These are phyloP conservation scores for Leptoteleia sp. DNA, from an alignment of 1,140 invertebrate genomes.

Conservation along the genomic window DNA sequence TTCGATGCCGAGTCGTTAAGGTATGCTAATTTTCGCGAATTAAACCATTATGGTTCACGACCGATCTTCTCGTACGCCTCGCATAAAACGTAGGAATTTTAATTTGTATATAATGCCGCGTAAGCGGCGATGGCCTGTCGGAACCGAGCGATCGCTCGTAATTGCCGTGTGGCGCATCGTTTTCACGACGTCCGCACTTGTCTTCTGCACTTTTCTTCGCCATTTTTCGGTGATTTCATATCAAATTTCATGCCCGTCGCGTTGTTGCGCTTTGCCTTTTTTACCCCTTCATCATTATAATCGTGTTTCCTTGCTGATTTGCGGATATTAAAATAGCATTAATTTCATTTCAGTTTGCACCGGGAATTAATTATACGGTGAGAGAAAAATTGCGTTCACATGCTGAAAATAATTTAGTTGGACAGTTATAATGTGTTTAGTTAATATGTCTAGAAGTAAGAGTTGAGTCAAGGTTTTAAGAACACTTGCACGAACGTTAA, in stretches of 20 bases:
- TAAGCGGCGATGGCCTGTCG: slow-evolving; percentile 55
- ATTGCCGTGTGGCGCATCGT: slow-evolving; percentile 52
- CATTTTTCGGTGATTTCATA: slow-evolving; percentile 46
- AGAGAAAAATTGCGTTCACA: too few species aligned
- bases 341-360: not conserved
- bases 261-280: not conserved
- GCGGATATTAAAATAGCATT: not conserved
- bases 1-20: slow-evolving; percentile 66
- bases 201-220: slow-evolving; percentile 40
- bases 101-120: slow-evolving; percentile 69
- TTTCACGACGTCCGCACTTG: slow-evolving; percentile 45
- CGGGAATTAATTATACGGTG: too few species aligned
- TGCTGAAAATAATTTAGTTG: too few species aligned
- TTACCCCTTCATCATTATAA: not conserved
- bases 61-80: slow-evolving; percentile 55
- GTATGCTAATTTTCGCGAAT: slow-evolving; percentile 74
- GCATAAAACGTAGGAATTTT: slow-evolving; percentile 69
- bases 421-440: too few species aligned
- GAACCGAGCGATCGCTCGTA: slow-evolving; percentile 58
- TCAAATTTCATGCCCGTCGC: slow-evolving; percentile 23
- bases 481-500: too few species aligned
- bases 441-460: too few species aligned
- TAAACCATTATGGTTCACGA: slow-evolving; percentile 71
- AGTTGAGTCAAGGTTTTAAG: too few species aligned
- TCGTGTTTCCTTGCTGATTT: not conserved